These are phyloP conservation scores for Brachionus asplanchnoidis DNA, from an alignment of 1,140 invertebrate species.

Conservation along the genomic window DNA sequence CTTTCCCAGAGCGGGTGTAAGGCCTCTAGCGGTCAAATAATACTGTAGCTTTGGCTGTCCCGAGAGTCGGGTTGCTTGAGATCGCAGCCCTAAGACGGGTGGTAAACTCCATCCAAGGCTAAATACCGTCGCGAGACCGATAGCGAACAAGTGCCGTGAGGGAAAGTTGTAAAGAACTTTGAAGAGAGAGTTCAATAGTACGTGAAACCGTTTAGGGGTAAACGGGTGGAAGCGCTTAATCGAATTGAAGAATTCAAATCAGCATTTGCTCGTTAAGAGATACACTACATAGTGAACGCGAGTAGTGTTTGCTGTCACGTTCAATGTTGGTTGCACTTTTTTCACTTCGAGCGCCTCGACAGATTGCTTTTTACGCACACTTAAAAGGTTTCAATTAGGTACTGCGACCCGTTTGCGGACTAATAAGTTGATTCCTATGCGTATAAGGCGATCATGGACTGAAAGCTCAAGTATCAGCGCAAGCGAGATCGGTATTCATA, in stretches of 20 bases:
- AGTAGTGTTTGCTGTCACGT: conserved; percentile 48
- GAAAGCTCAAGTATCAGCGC: conserved; percentile 24
- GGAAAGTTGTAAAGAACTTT: conserved; percentile 84
- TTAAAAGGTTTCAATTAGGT: conserved; percentile 43
- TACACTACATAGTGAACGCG: conserved; percentile 47
- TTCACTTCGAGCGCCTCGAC: conserved; percentile 42
- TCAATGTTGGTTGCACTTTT: conserved; percentile 36
- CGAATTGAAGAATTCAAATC: conserved; percentile 47
- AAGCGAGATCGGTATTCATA: neutral
- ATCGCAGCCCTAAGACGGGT: conserved; percentile 74
- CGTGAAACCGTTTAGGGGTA: conserved; percentile 72
- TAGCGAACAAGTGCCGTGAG: conserved; percentile 84
- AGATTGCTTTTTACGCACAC: conserved; percentile 1
- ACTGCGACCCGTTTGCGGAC: conserved; percentile 29
- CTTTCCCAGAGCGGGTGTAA: too few species aligned
- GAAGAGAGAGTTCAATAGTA: conserved; percentile 80
- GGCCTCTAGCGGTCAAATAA: too few species aligned
- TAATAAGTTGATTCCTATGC: neutral
- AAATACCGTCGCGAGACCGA: conserved; percentile 76
- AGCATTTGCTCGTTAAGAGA: conserved; percentile 41
- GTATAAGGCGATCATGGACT: conserved; percentile 10
- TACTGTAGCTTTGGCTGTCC: too few species aligned
- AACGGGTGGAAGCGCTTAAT: conserved; percentile 60
- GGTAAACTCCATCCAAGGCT: conserved; percentile 79
- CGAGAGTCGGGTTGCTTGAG: too few species aligned